A percentile compares a stretch with the other conserved stretches of the same genome.
These are phyloP conservation scores for Endotricha flammealis DNA, from an alignment of 2,888 invertebrate genomes.

Conservation along the genomic window DNA sequence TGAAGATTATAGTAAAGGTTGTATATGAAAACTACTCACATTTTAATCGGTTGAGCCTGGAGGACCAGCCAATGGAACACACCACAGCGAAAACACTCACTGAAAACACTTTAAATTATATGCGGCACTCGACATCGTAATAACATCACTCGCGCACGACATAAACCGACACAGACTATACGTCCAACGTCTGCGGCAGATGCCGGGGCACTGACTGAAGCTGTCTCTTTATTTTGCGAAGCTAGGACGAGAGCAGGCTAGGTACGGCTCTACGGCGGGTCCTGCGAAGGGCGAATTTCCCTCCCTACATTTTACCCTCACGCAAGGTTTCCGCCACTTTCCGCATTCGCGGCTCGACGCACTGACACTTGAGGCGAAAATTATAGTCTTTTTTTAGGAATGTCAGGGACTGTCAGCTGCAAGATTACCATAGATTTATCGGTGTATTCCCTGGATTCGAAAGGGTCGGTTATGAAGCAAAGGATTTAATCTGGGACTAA, in stretches of 20 bases:
- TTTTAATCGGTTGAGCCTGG: constrained; percentile 31
- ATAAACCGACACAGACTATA: constrained; percentile 29
- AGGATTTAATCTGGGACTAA: neutral
- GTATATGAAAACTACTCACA: constrained; percentile 30
- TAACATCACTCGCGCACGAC: constrained; percentile 45
- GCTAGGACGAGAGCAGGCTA: constrained; percentile 15
- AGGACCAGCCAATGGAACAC: constrained; percentile 27
- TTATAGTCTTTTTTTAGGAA: constrained; percentile 15
- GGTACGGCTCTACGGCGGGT: constrained; percentile 12
- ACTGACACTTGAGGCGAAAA: constrained; percentile 26
- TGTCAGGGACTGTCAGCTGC: constrained; percentile 8
- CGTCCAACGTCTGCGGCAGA: constrained; percentile 48
- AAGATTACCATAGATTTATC: constrained; percentile 11
- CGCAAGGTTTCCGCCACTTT: constrained; percentile 27
- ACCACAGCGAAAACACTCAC: constrained; percentile 42
- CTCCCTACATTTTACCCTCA: constrained; percentile 26
- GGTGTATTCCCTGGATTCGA: constrained; percentile 1
- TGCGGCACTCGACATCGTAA: constrained; percentile 58
- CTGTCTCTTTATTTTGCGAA: constrained; percentile 14
- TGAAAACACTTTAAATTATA: constrained; percentile 42
- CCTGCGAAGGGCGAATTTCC: constrained; percentile 34
- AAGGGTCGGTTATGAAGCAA: constrained; percentile 5
- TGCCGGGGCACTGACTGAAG: constrained; percentile 66
- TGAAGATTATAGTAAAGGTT: constrained; percentile 6
- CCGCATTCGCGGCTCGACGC: constrained; percentile 29